Evolutionary conservation across 92 coral and sea anemone genomes (phyloP).

Genomic region (Heteractis magnifica): DNA sequence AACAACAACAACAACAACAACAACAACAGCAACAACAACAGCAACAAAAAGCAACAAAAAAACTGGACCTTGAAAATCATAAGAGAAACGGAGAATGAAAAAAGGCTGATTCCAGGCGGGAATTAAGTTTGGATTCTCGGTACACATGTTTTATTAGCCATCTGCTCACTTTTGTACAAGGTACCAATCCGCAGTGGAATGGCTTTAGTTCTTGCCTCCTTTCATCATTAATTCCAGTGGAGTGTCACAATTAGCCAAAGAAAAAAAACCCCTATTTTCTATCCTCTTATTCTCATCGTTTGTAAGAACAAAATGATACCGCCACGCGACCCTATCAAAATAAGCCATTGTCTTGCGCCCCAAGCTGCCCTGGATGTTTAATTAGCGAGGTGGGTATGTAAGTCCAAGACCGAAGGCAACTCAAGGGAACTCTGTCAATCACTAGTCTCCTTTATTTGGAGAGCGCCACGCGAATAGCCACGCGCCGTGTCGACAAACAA

Average conservation of each 20-base stretch:
- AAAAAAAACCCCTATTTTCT: slow-evolving; percentile 12
- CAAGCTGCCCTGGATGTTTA: slow-evolving; percentile 63
- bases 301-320: slow-evolving; percentile 53
- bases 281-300: not conserved
- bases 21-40: not conserved
- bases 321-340: slow-evolving; percentile 82
- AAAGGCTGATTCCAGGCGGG: not conserved
- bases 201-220: slow-evolving; percentile 2
- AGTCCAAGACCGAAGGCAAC: slow-evolving; percentile 45
- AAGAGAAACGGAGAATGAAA: too few species aligned
- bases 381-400: slow-evolving; percentile 61
- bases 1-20: slow-evolving; percentile 3
- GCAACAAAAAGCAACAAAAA: not conserved
- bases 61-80: not conserved
- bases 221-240: slow-evolving; percentile 19
- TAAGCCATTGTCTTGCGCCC: slow-evolving; percentile 56
- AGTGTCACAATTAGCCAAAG: slow-evolving; percentile 25
- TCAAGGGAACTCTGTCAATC: slow-evolving; percentile 65
- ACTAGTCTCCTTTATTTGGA: slow-evolving; percentile 49
- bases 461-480: slow-evolving; percentile 76
- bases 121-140: not conserved
- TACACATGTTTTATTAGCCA: slow-evolving; percentile 14
- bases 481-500: slow-evolving; percentile 47
- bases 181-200: not conserved
- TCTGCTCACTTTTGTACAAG: slow-evolving; percentile 30